Evolutionary conservation across 2,113 vertebrate species (phyloP).

Genomic region (Heteronetta atricapilla): DNA sequence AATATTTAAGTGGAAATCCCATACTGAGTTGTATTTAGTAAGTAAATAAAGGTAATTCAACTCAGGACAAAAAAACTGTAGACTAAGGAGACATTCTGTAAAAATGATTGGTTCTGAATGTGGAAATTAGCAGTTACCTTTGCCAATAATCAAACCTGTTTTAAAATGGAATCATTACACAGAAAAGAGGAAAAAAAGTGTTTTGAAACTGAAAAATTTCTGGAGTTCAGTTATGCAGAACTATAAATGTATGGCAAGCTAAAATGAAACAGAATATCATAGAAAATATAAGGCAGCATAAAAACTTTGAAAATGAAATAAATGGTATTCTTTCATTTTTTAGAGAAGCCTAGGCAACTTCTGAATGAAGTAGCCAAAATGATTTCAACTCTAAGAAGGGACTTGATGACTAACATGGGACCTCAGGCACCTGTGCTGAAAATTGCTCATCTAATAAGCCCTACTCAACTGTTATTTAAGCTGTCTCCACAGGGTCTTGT

Average conservation of each 20-base stretch:
- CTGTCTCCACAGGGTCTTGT: not conserved
- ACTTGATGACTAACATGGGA: not conserved
- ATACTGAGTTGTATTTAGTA: not conserved
- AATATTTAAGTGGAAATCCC: not conserved
- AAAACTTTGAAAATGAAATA: not conserved
- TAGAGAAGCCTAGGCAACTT: not conserved
- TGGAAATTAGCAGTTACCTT: not conserved
- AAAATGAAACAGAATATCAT: not conserved
- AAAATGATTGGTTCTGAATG: not conserved
- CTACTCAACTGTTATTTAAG: slow-evolving; percentile 10
- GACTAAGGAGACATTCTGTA: not conserved
- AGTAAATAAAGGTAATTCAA: not conserved
- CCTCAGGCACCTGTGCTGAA: not conserved
- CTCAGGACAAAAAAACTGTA: not conserved
- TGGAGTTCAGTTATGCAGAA: not conserved
- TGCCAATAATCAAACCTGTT: not conserved
- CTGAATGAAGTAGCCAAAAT: not conserved
- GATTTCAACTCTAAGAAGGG: not conserved
- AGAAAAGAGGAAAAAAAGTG: not conserved
- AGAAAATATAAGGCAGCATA: not conserved
- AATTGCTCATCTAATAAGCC: slow-evolving; percentile 8
- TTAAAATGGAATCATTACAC: not conserved
- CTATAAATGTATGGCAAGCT: not conserved
- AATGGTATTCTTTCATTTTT: not conserved
- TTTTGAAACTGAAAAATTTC: not conserved